Conservation (phyloP, 2,113 vertebrate species). For the Dicerorhinus sumatrensis region DNA sequence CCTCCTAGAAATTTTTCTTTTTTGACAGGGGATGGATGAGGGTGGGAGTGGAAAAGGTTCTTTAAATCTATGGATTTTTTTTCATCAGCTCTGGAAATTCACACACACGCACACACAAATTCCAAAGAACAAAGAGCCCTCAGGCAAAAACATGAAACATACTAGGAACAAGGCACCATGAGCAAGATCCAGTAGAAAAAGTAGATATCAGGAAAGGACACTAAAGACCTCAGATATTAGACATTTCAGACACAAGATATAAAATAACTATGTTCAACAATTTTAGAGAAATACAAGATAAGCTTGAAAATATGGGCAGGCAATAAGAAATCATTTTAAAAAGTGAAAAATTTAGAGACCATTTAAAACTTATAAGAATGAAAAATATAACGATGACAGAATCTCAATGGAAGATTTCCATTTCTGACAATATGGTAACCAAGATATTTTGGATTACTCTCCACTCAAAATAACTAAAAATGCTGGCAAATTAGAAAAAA, state of each 20-base stretch:
- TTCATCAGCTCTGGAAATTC: not conserved
- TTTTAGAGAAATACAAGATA: not conserved
- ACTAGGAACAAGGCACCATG: not conserved
- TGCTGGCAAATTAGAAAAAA: not conserved
- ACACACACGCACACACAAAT: not conserved
- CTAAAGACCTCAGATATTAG: not conserved
- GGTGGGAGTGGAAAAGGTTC: not conserved
- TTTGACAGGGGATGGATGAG: not conserved
- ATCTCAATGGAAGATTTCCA: not conserved
- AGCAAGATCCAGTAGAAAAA: not conserved
- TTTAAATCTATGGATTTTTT: not conserved
- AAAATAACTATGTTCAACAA: not conserved
- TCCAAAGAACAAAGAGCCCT: not conserved
- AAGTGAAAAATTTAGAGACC: not conserved
- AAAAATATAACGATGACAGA: not conserved
- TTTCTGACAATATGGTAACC: not conserved
- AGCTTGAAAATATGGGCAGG: not conserved
- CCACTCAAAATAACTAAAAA: not conserved
- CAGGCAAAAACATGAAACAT: not conserved
- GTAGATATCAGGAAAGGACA: not conserved
- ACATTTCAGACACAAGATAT: not conserved
- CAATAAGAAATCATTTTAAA: slow-evolving; percentile 29
- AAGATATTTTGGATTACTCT: not conserved
- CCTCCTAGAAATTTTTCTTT: not conserved
- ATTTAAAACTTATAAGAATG: slow-evolving; percentile 31